Base-by-base conservation (phyloP, 2,888 invertebrate species). In the Euzophera pinguis region DNA sequence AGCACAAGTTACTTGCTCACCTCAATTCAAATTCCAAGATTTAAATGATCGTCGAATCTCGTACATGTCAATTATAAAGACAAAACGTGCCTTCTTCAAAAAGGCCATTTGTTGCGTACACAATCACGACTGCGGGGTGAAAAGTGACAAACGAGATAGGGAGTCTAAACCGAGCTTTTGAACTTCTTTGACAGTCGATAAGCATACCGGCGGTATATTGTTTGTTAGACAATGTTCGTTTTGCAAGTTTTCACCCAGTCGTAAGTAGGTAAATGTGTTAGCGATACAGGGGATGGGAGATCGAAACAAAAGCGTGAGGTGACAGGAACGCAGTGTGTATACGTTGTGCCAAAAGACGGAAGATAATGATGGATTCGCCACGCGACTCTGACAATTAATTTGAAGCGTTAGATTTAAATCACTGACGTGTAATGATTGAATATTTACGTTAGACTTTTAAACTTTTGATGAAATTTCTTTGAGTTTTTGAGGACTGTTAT, bases 101-200 rank as follows among this genome's bases (percentile, higher is more conserved):
- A 84, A 84, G 82, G 71, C 77, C 78, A 87, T 88, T 89, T 85
- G 81, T 85, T 73, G 70, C 58, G 59, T 56, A 78, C 69, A 86
- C 86, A 88, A 87, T 84, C 84, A 70, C 61, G 58, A 73, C 81
- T 76, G 69, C 79, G 73, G 79, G 51, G 84, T 80, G 77, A 69
- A 72, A 80, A 79, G 68, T 86, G 89, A 88, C 88, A 88, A 89
- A 88, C 88, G 84, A 85, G 80, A 84, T 81, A 84, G 78, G 66
- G 71, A 69, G 75, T 83, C 79, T 86, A 84, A 85, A 85, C 83
- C 84, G 75, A 66, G 78, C 83, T 82, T 87, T 85, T 87, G 84
- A 88, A 87, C 79, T 89, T 89, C 81, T 90, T 89, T 89, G 89
- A 89, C 85, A 64, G 70, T 85, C 85, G 87, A 89, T 89, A 90